These are phyloP conservation scores for Linnaemya vulpina DNA, from an alignment of 2,888 invertebrate genomes.

Conservation along the genomic window DNA sequence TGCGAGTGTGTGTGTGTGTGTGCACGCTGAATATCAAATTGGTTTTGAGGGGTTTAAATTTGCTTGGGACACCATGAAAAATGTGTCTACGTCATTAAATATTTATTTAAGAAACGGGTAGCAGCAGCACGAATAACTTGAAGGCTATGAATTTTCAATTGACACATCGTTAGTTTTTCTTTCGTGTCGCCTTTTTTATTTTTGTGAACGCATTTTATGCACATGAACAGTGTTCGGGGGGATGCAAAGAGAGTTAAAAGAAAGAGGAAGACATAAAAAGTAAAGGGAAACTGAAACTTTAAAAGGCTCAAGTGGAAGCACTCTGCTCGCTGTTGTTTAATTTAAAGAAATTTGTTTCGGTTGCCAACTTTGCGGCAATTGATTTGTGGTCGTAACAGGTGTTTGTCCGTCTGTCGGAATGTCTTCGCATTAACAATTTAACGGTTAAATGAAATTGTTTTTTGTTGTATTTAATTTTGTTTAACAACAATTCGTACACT, in stretches of 20 bases:
- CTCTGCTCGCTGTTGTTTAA: background rate
- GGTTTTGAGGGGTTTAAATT: slow-evolving; percentile 44
- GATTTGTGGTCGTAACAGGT: slow-evolving; percentile 63
- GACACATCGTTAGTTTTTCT: slow-evolving; percentile 71
- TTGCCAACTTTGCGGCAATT: slow-evolving; percentile 48
- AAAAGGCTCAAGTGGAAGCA: background rate
- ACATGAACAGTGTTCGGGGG: background rate
- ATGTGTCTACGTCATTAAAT: slow-evolving; percentile 64
- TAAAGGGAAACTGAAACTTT: slow-evolving; percentile 9
- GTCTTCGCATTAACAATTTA: slow-evolving; percentile 30
- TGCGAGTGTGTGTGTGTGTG: background rate
- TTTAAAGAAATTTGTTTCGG: slow-evolving; percentile 42
- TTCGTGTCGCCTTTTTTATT: slow-evolving; percentile 19
- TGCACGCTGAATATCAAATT: slow-evolving; percentile 51
- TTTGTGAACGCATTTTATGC: slow-evolving; percentile 52
- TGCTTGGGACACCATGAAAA: slow-evolving; percentile 56
- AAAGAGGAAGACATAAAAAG: slow-evolving; percentile 9
- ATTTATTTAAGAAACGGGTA: slow-evolving; percentile 73
- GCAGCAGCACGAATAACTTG: slow-evolving; percentile 74
- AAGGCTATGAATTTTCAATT: slow-evolving; percentile 81
- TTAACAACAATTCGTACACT: slow-evolving; percentile 64
- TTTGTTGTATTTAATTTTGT: slow-evolving; percentile 34
- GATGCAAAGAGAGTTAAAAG: background rate
- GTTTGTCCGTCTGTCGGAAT: background rate
- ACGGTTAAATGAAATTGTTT: slow-evolving; percentile 51